A percentile compares a stretch with the other conserved stretches of the same genome.
phyloP scores from a whole-genome alignment of 2,113 vertebrate genomes.

The Carettochelys insculpta region DNA sequence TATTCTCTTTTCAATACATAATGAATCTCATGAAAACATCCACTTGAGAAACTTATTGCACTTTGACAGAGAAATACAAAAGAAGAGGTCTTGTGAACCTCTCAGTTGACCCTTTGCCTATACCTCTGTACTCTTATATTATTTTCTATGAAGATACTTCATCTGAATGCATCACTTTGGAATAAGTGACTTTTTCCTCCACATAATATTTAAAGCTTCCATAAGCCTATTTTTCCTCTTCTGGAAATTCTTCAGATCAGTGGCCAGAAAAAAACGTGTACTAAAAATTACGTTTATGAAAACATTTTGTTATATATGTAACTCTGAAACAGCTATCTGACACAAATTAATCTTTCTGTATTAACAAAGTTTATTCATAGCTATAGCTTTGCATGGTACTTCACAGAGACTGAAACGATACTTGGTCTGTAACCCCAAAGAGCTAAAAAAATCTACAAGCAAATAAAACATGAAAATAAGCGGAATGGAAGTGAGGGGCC shows the following conservation, averaged over 20 bases:
- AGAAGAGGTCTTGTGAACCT: not conserved
- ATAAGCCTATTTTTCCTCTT: not conserved
- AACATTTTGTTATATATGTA: not conserved
- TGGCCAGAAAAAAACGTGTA: not conserved
- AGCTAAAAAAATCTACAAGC: not conserved
- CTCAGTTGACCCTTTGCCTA: slow-evolving; percentile 4
- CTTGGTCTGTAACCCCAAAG: not conserved
- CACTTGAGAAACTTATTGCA: not conserved
- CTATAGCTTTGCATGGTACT: not conserved
- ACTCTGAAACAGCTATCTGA: slow-evolving; percentile 14
- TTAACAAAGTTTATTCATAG: not conserved
- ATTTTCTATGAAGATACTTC: not conserved
- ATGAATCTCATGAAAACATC: slow-evolving; percentile 1
- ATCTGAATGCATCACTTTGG: not conserved
- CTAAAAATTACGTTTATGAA: not conserved
- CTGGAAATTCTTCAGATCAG: not conserved
- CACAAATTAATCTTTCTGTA: not conserved
- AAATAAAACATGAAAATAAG: not conserved
- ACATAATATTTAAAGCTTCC: not conserved
- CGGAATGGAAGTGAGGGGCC: not conserved
- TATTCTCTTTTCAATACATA: no score
- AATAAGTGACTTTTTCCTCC: not conserved
- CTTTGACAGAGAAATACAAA: not conserved
- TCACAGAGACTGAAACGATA: not conserved
- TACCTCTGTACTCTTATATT: not conserved